Percentiles rank a stretch among this genome's conserved stretches.
Evolutionary conservation across 2,888 invertebrate genomes (phyloP).

Genomic region (Ochropleura plecta): DNA sequence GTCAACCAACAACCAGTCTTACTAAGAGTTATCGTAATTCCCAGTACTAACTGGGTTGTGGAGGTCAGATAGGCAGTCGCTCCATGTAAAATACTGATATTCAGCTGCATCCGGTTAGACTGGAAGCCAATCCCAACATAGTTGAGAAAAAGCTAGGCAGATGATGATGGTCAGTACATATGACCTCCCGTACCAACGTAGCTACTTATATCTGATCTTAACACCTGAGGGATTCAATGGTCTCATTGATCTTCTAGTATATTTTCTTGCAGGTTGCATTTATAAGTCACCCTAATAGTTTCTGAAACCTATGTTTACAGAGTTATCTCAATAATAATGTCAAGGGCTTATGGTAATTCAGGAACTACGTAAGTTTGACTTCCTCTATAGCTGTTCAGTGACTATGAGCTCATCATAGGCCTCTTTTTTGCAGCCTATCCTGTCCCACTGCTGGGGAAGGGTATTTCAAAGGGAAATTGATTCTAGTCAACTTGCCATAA

Average conservation of each 20-base stretch:
- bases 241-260: not conserved
- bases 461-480: not conserved
- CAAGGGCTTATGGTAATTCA: not conserved
- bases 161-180: no score
- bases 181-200: not conserved
- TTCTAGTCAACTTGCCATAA: not conserved
- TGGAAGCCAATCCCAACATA: no score
- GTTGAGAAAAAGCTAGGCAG: no score
- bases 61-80: no score
- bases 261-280: not conserved
- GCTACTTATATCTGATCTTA: not conserved
- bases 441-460: no score
- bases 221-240: not conserved
- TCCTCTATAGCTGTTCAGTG: not conserved
- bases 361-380: conserved; percentile 42
- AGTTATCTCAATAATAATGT: not conserved
- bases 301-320: not conserved
- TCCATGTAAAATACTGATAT: no score
- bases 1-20: no score
- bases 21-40: no score
- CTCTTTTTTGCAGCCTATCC: no score
- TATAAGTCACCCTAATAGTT: not conserved
- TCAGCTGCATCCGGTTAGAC: no score
- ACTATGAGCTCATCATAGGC: not conserved
- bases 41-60: no score